Conservation (phyloP, 2,888 invertebrate genomes). For the Herminia tarsipennalis region DNA sequence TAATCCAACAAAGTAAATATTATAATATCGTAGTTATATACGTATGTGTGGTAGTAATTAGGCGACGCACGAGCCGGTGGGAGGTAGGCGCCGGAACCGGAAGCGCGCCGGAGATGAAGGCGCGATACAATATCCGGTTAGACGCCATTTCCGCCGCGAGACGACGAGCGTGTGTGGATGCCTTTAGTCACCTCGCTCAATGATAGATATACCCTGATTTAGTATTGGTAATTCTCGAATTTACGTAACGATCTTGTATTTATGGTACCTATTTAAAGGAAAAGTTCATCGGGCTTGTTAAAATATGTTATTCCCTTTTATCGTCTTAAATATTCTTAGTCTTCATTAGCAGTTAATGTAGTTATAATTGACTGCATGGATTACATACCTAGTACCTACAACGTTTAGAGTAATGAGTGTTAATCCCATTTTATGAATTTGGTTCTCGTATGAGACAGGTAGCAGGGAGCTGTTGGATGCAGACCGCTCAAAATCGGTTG, state of each 20-base stretch:
- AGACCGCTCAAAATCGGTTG: no score
- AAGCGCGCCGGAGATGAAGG: slow-evolving; percentile 85
- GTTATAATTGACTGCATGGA: no score
- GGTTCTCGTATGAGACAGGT: no score
- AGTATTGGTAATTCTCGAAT: slow-evolving; percentile 51
- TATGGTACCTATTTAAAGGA: not conserved
- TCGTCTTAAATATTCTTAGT: no score
- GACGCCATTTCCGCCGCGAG: slow-evolving; percentile 84
- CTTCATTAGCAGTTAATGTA: no score
- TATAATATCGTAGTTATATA: slow-evolving; percentile 11
- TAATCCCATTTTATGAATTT: no score
- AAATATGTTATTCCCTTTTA: no score
- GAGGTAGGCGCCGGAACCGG: slow-evolving; percentile 75
- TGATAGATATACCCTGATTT: slow-evolving; percentile 50
- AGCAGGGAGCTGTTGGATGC: no score
- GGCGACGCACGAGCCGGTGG: slow-evolving; percentile 71
- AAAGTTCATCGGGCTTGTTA: not conserved
- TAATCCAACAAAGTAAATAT: no score
- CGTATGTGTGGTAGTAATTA: slow-evolving; percentile 71
- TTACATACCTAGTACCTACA: no score
- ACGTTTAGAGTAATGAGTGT: no score
- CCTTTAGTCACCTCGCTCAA: slow-evolving; percentile 50
- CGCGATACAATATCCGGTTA: slow-evolving; percentile 86
- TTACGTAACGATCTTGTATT: slow-evolving; percentile 14
- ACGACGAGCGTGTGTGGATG: slow-evolving; percentile 72